Evolutionary conservation across 2,888 invertebrate species (phyloP).

Genomic region (Periphyllus acericola): DNA sequence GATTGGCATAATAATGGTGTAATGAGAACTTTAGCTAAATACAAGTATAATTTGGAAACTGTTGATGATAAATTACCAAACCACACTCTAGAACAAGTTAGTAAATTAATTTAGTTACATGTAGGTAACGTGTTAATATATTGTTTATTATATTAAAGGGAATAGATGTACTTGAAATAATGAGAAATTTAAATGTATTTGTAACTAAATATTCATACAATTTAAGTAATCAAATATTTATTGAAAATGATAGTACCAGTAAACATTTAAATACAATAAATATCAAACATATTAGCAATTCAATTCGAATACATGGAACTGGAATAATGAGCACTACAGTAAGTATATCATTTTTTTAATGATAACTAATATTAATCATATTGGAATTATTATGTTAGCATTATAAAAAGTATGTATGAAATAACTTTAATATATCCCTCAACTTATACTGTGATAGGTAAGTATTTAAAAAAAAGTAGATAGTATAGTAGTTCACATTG

Average conservation of each 20-base stretch:
- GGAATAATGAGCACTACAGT: slow-evolving; percentile 96
- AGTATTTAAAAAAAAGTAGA: too few relatives aligned
- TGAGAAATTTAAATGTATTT: slow-evolving; percentile 95
- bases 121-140: neutral
- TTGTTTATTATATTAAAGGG: slow-evolving; percentile 72
- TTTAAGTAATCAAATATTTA: slow-evolving; percentile 94
- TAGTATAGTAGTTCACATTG: too few relatives aligned
- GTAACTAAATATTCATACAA: slow-evolving; percentile 94
- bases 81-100: slow-evolving; percentile 91
- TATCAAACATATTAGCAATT: slow-evolving; percentile 94
- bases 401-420: neutral
- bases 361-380: neutral
- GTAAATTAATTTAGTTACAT: neutral
- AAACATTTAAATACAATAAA: slow-evolving; percentile 95
- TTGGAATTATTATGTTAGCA: neutral
- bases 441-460: too few relatives aligned
- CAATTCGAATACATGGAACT: slow-evolving; percentile 94
- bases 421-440: too few relatives aligned
- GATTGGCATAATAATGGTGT: slow-evolving; percentile 98
- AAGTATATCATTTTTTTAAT: slow-evolving; percentile 64
- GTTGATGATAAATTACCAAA: slow-evolving; percentile 95
- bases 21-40: slow-evolving; percentile 91
- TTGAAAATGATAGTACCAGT: slow-evolving; percentile 89
- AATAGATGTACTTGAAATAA: slow-evolving; percentile 94
- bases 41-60: slow-evolving; percentile 82